phyloP scores from a whole-genome alignment of 2,888 invertebrate species.

The Isoperla grammatica region DNA sequence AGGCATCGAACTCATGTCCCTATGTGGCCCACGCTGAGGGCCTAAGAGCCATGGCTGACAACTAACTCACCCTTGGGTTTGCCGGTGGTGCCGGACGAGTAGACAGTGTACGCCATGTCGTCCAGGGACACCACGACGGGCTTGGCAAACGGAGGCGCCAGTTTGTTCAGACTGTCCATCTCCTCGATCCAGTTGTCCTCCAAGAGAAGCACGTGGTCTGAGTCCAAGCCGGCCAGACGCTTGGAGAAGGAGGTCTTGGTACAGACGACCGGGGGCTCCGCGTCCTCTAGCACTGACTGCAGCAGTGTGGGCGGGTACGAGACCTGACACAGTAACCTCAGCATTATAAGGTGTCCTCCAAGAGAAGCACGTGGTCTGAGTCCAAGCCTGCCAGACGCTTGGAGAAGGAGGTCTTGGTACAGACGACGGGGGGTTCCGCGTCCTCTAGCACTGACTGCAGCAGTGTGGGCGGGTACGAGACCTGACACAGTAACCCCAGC shows the following conservation, averaged over 20 bases:
- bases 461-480: constrained; percentile 34
- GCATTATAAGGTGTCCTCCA: constrained; percentile 28
- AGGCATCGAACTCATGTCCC: no score
- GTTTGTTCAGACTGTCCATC: constrained; percentile 14
- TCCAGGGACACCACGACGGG: constrained; percentile 30
- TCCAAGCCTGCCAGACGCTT: background rate
- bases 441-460: constrained; percentile 34
- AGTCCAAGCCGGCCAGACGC: constrained; percentile 20
- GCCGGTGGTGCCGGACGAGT: constrained; percentile 36
- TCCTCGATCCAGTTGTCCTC: constrained; percentile 29
- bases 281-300: constrained; percentile 33
- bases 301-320: constrained; percentile 34
- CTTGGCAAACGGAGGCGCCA: constrained; percentile 1
- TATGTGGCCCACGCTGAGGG: no score
- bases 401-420: no score
- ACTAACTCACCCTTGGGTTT: constrained; percentile 36
- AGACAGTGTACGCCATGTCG: constrained; percentile 35
- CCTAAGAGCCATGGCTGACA: no score
- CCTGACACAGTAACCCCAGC: constrained; percentile 13
- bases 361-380: constrained; percentile 13
- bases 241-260: constrained; percentile 30
- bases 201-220: constrained; percentile 22
- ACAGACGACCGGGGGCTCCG: constrained; percentile 32
- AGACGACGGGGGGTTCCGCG: constrained; percentile 31
- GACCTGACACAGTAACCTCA: constrained; percentile 7